Evolutionary conservation across 64 coral and sea anemone species (phyloP).

Genomic region (Pocillopora verrucosa): DNA sequence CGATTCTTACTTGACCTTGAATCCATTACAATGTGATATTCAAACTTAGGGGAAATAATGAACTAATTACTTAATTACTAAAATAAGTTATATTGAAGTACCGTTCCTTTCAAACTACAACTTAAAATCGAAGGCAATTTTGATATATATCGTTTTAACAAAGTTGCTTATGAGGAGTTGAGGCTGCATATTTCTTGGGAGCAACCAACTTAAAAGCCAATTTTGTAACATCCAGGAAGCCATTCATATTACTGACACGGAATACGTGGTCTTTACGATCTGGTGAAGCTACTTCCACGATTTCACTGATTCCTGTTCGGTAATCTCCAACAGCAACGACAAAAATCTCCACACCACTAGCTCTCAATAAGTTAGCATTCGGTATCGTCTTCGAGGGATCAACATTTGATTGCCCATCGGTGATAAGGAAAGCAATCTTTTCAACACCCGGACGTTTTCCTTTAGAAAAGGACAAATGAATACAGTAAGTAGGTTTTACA

Average conservation of each 20-base stretch:
- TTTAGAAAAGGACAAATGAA: neutral
- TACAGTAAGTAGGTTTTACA: too few species aligned
- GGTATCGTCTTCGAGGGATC: constrained; percentile 9
- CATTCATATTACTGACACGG: constrained; percentile 7
- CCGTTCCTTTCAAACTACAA: too few species aligned
- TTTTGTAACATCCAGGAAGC: constrained; percentile 20
- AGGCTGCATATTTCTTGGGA: neutral
- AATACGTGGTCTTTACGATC: constrained; percentile 14
- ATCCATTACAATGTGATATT: too few species aligned
- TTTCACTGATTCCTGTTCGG: constrained; percentile 35
- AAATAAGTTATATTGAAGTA: too few species aligned
- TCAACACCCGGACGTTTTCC: neutral
- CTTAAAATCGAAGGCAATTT: too few species aligned
- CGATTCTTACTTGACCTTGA: too few species aligned
- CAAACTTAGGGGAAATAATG: too few species aligned
- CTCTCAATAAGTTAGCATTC: constrained; percentile 25
- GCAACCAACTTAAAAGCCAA: constrained; percentile 1
- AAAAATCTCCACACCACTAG: constrained; percentile 23
- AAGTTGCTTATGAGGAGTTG: neutral
- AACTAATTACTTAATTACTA: too few species aligned
- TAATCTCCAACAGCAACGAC: constrained; percentile 52
- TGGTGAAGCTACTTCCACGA: constrained; percentile 20
- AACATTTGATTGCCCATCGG: constrained; percentile 50
- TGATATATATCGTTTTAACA: neutral
- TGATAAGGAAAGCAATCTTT: constrained; percentile 37